Percentiles rank a stretch among this genome's conserved stretches.
phyloP scores from a whole-genome alignment of 2,888 invertebrate genomes.

The Homarus gammarus region DNA sequence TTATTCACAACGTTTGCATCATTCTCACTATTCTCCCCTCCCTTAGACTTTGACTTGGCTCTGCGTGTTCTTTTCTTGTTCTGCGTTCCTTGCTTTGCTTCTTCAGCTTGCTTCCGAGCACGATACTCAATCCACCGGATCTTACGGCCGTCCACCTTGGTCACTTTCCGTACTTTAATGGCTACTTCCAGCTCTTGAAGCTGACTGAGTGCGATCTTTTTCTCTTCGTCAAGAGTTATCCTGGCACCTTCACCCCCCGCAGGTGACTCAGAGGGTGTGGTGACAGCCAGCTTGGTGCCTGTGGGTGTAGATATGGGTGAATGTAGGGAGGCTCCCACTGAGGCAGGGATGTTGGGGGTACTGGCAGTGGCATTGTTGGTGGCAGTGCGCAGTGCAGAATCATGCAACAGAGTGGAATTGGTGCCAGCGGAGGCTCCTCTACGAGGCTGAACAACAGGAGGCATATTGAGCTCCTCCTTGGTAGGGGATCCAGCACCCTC shows the following conservation, averaged over 20 bases:
- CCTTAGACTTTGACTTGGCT: constrained; percentile 40
- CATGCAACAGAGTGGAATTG: constrained; percentile 65
- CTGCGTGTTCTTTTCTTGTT: constrained; percentile 46
- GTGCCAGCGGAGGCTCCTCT: constrained; percentile 55
- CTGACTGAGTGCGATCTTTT: constrained; percentile 70
- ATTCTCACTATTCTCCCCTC: constrained; percentile 53
- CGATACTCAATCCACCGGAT: constrained; percentile 75
- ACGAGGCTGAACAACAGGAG: constrained; percentile 54
- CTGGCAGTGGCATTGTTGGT: no score
- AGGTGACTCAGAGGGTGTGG: constrained; percentile 64
- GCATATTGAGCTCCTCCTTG: constrained; percentile 56
- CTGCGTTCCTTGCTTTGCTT: constrained; percentile 36
- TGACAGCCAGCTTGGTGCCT: constrained; percentile 71
- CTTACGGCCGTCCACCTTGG: constrained; percentile 74
- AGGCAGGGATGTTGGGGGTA: constrained; percentile 34
- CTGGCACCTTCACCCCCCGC: constrained; percentile 65
- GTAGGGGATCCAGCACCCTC: constrained; percentile 41
- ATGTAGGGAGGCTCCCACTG: constrained; percentile 38
- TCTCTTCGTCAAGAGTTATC: constrained; percentile 66
- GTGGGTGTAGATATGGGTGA: constrained; percentile 66
- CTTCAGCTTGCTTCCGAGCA: constrained; percentile 60
- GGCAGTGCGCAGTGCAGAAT: constrained; percentile 53
- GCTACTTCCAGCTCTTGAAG: constrained; percentile 73
- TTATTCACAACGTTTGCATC: constrained; percentile 55
- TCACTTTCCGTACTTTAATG: constrained; percentile 69